Evolutionary conservation across 2,888 invertebrate species (phyloP).

Genomic region (Mamestra brassicae): DNA sequence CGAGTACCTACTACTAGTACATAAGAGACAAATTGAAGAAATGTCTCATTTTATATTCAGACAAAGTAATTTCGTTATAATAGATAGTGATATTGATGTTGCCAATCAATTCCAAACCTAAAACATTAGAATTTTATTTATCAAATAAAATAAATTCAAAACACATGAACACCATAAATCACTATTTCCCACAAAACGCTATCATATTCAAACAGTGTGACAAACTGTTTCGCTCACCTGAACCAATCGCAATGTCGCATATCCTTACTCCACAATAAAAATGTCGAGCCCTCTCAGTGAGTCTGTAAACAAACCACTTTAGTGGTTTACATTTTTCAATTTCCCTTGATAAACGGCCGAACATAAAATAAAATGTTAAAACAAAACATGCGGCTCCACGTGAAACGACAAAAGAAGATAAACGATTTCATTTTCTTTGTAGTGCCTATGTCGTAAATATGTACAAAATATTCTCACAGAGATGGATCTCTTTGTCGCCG

Average conservation of each 20-base stretch:
- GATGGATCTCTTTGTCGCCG: constrained; percentile 44
- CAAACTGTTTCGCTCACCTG: constrained; percentile 51
- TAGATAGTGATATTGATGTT: neutral
- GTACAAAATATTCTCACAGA: constrained; percentile 59
- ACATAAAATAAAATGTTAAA: constrained; percentile 64
- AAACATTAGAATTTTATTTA: neutral
- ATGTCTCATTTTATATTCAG: constrained; percentile 1
- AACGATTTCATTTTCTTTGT: constrained; percentile 68
- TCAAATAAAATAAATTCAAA: constrained; percentile 24
- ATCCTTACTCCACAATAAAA: constrained; percentile 48
- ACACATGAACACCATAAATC: constrained; percentile 36
- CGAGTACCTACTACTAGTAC: constrained; percentile 4
- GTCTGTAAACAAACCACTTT: constrained; percentile 61
- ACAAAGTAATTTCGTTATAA: neutral
- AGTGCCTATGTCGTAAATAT: constrained; percentile 55
- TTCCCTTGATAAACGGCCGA: constrained; percentile 57
- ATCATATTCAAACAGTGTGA: constrained; percentile 27
- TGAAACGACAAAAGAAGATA: constrained; percentile 68
- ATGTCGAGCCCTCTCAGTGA: constrained; percentile 46
- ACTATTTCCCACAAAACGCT: constrained; percentile 3
- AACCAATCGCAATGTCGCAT: constrained; percentile 43
- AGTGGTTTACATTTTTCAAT: constrained; percentile 63
- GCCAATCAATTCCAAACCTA: neutral
- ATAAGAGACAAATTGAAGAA: constrained; percentile 2
- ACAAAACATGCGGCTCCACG: constrained; percentile 61